These are phyloP conservation scores for Spea hammondii DNA, from an alignment of 2,797 vertebrate genomes.

Conservation along the genomic window DNA sequence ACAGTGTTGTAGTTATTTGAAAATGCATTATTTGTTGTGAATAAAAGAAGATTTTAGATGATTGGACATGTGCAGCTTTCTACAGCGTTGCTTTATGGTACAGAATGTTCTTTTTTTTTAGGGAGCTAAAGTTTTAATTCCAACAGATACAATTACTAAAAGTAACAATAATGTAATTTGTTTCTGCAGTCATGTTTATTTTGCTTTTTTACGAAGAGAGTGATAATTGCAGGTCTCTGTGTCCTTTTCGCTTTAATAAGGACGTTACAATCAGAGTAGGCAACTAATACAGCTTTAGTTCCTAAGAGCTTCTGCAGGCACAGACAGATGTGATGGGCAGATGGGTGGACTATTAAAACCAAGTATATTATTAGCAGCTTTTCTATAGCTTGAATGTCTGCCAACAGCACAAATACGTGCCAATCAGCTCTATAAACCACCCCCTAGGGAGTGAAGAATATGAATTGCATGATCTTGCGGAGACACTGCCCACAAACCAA, in stretches of 20 bases:
- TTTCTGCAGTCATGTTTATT: constrained; percentile 30
- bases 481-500: constrained; percentile 18
- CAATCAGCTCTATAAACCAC: constrained; percentile 57
- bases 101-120: constrained; percentile 23
- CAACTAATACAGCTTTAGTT: constrained; percentile 51
- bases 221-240: constrained; percentile 50
- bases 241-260: constrained; percentile 51
- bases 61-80: constrained; percentile 8
- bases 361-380: constrained; percentile 61
- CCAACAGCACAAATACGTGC: constrained; percentile 59
- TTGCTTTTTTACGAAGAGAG: constrained; percentile 41
- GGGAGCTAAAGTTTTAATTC: constrained; percentile 36
- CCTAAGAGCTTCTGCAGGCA: constrained; percentile 57
- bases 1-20: constrained; percentile 34
- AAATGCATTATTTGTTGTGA: constrained; percentile 19
- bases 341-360: constrained; percentile 58
- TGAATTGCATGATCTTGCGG: constrained; percentile 32
- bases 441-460: constrained; percentile 52
- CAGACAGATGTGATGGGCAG: constrained; percentile 63
- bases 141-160: constrained; percentile 21
- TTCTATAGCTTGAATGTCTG: constrained; percentile 61
- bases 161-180: constrained; percentile 34
- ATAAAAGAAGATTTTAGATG: constrained; percentile 15
- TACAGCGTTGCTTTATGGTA: constrained; percentile 26
- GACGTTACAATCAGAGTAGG: constrained; percentile 39